A percentile compares a stretch with the other conserved stretches of the same genome.
Conservation (phyloP, 1,140 invertebrate genomes). For the Zophobas atratus region DNA sequence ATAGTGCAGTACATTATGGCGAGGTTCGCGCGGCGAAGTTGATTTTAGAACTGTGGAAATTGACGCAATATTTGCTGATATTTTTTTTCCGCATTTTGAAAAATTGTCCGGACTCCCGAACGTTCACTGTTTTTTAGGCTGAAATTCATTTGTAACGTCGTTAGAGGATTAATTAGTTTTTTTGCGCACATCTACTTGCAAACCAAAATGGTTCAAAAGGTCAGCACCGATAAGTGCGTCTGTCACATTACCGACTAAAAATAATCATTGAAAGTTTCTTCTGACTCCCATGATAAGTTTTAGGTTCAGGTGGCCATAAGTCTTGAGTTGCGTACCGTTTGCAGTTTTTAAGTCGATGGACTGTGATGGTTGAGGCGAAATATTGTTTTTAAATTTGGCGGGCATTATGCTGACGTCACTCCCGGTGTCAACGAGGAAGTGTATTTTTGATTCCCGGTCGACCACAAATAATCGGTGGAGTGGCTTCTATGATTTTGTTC, state of each 20-base stretch:
- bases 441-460: conserved; percentile 3
- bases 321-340: neutral
- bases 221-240: conserved; percentile 67
- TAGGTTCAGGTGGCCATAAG: neutral
- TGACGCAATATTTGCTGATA: conserved; percentile 15
- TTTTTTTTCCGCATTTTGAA: neutral
- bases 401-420: conserved; percentile 1
- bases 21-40: neutral
- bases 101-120: neutral
- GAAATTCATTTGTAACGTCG: conserved; percentile 16
- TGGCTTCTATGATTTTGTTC: conserved; percentile 2
- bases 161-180: conserved; percentile 61
- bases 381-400: neutral
- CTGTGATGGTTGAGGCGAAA: neutral
- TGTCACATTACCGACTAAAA: conserved; percentile 65
- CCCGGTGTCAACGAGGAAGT: conserved; percentile 20
- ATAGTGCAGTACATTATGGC: conserved; percentile 53
- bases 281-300: conserved; percentile 38
- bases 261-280: conserved; percentile 64
- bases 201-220: conserved; percentile 62
- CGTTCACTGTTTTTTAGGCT: neutral
- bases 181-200: conserved; percentile 63
- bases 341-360: neutral
- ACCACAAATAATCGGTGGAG: neutral
- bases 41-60: conserved; percentile 9